Base-by-base conservation (phyloP, 2,797 vertebrate genomes). In the Choloepus didactylus region DNA sequence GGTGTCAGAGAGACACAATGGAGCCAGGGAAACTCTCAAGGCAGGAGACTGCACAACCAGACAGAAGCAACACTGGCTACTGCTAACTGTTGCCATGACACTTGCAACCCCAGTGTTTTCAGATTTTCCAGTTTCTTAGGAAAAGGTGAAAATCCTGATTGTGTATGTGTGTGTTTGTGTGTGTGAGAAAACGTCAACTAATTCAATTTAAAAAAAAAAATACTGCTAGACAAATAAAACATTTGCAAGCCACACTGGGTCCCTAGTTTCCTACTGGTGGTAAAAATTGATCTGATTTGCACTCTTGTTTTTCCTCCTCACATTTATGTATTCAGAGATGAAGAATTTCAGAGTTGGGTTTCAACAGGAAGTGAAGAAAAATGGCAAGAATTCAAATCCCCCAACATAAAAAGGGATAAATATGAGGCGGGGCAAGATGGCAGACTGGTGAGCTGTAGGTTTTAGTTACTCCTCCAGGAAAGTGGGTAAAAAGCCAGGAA, bases 41-140 rank as follows among this genome's bases (percentile, higher is more conserved):
- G 38, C 8, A 41, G 5, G 14, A 29, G 81, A 54, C 0, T 23
- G 23, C 9, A 0, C 5, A 15, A 5, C 23, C 18, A 23, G n/a
- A 12, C 9, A 11, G 23, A 38, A 51, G 51, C n/a, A 19, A 14
- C 3, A 14, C 54, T 46, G 27, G 46, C 3, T 3, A 6, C n/a
- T 35, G 49, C 49, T 11, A 51, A 29, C 18, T 23, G 18, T 0
- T 5, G n/a, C 23, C 19, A 9, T 25, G 35, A 80, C 5, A 35
- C 77, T 29, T 60, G 35, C 1, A 9, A 54, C 35, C 35, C 4
- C 4, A 6, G 29, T 11, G 38, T 12, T 38, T 62, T 21, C 16
- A 31, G 16, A 44, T 31, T 62, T 60, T 62, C 38, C 38, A 62
- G 56, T 11, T 44, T 81, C 62, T 62, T 23, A 81, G 27, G 59